Conservation (phyloP, 2,113 vertebrate species). For the Petroica traversi region DNA sequence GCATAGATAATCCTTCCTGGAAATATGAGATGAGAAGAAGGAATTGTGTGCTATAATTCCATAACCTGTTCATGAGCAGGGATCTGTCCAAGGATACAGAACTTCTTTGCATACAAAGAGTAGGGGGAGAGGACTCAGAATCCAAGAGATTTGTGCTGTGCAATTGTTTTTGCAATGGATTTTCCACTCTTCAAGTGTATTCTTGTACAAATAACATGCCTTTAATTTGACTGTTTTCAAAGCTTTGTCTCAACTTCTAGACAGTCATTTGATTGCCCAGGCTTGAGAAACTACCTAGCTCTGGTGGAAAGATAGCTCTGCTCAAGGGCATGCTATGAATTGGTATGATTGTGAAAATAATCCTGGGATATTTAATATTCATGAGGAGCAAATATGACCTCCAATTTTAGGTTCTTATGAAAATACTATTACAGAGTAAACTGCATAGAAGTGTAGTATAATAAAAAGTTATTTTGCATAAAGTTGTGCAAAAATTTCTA, state of each 20-base stretch:
- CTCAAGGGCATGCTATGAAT: neutral
- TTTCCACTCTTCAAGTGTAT: neutral
- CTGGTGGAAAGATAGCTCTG: neutral
- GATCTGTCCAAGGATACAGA: neutral
- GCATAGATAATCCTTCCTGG: neutral
- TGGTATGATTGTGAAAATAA: constrained; percentile 10
- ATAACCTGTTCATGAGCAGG: neutral
- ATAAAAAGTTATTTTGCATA: constrained; percentile 31
- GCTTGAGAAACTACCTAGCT: neutral
- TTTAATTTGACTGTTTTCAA: constrained; percentile 26
- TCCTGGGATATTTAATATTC: constrained; percentile 37
- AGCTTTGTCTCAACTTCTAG: neutral
- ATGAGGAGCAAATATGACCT: constrained; percentile 39
- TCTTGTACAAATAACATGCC: neutral
- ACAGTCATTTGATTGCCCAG: neutral
- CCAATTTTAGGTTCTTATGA: constrained; percentile 25
- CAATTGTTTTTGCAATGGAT: neutral
- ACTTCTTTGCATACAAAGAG: neutral
- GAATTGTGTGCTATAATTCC: neutral
- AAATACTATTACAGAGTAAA: constrained; percentile 8
- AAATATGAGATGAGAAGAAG: neutral
- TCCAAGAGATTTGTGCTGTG: neutral
- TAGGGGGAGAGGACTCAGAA: neutral
- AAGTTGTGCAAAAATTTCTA: constrained; percentile 25
- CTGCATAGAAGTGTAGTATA: neutral